These are phyloP conservation scores for Semaprochilodus insignis DNA, from an alignment of 2,797 vertebrate genomes.

Conservation along the genomic window DNA sequence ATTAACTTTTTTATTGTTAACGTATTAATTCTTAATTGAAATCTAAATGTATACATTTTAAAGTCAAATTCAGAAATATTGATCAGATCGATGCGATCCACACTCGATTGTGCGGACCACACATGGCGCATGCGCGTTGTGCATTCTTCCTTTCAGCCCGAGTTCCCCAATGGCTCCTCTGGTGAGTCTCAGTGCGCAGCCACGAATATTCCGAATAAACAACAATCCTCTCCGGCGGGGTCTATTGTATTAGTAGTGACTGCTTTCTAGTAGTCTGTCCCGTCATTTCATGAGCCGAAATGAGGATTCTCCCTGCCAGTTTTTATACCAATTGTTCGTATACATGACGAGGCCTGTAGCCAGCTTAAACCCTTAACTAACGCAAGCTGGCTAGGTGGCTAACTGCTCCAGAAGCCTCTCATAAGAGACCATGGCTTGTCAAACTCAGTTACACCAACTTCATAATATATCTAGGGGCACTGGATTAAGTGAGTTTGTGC, in stretches of 20 bases:
- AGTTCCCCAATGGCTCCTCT: slow-evolving; percentile 87
- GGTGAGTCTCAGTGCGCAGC: slow-evolving; percentile 79
- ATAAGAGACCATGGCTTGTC: neutral
- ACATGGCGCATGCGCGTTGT: slow-evolving; percentile 74
- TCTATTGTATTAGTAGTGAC: neutral
- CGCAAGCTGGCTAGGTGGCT: slow-evolving; percentile 1
- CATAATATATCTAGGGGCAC: neutral
- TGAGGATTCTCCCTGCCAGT: neutral
- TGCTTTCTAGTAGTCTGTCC: neutral
- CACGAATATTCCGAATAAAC: neutral
- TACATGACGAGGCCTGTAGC: neutral
- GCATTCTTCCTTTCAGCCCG: slow-evolving; percentile 80
- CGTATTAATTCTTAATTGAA: neutral
- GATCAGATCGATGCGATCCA: slow-evolving; percentile 57
- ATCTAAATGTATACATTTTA: neutral
- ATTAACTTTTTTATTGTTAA: neutral
- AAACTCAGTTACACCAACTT: neutral
- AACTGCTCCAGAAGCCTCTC: neutral
- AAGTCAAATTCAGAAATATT: slow-evolving; percentile 3
- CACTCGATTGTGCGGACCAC: slow-evolving; percentile 54
- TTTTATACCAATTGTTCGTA: neutral
- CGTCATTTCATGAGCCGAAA: neutral
- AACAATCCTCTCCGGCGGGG: neutral
- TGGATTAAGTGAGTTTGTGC: neutral
- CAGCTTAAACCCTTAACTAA: slow-evolving; percentile 7